A percentile compares a stretch with the other conserved stretches of the same genome.
phyloP scores from a whole-genome alignment of 2,113 vertebrate species.

The Podiceps cristatus region DNA sequence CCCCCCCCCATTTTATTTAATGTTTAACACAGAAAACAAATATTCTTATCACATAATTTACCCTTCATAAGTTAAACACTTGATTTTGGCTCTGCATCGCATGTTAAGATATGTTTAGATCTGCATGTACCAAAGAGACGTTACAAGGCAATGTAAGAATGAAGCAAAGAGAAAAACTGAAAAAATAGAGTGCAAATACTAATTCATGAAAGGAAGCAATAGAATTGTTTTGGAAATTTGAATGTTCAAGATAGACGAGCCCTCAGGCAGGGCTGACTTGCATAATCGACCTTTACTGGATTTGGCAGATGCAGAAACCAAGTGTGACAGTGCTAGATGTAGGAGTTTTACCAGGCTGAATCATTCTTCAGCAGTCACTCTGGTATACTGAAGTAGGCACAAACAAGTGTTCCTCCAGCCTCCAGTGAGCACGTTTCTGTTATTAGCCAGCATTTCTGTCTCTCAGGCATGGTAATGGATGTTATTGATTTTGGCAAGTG shows the following conservation, averaged over 20 bases:
- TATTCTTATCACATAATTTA: background rate
- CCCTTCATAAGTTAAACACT: background rate
- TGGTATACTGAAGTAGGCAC: background rate
- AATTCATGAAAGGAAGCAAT: conserved; percentile 26
- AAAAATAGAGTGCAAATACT: background rate
- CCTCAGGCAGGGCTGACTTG: conserved; percentile 33
- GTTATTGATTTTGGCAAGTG: conserved; percentile 36
- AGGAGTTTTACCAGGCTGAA: background rate
- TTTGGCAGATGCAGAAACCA: conserved; percentile 26
- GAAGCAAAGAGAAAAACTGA: background rate
- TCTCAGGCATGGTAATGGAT: background rate
- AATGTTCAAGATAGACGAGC: conserved; percentile 21
- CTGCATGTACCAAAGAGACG: background rate
- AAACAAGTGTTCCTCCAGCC: conserved; percentile 11
- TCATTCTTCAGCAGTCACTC: background rate
- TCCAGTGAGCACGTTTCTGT: background rate
- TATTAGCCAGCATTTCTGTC: background rate
- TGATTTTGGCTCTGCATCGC: background rate
- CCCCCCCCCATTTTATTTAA: background rate
- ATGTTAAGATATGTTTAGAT: background rate
- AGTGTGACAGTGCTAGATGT: background rate
- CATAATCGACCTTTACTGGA: background rate
- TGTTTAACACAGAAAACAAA: background rate
- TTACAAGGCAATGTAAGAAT: background rate
- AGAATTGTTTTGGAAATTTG: conserved; percentile 49